phyloP scores from a whole-genome alignment of 2,797 vertebrate species.

The Bovichtus variegatus region DNA sequence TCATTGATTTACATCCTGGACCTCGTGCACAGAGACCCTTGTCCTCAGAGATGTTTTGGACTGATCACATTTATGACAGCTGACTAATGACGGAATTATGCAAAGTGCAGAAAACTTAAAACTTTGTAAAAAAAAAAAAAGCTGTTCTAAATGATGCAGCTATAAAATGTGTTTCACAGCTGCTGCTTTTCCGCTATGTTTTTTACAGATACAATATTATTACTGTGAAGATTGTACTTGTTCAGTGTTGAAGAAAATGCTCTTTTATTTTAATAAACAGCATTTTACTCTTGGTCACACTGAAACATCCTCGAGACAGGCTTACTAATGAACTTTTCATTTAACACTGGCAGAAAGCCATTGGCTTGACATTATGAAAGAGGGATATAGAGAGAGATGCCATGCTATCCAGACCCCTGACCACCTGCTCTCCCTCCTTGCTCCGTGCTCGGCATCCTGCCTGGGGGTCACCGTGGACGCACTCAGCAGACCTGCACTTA shows the following conservation, averaged over 20 bases:
- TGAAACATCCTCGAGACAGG: slow-evolving; percentile 40
- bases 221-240: background rate
- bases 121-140: background rate
- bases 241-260: background rate
- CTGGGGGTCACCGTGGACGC: slow-evolving; percentile 62
- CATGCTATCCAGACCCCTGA: slow-evolving; percentile 41
- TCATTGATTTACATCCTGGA: slow-evolving; percentile 62
- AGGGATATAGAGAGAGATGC: slow-evolving; percentile 18
- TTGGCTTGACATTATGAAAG: slow-evolving; percentile 63
- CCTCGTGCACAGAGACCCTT: slow-evolving; percentile 17
- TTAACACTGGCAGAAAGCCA: slow-evolving; percentile 69
- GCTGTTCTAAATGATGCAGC: slow-evolving; percentile 8
- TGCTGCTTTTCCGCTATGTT: slow-evolving; percentile 9
- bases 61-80: slow-evolving; percentile 39
- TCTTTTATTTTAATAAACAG: slow-evolving; percentile 21
- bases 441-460: slow-evolving; percentile 52
- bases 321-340: slow-evolving; percentile 45
- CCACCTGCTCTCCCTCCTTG: slow-evolving; percentile 75
- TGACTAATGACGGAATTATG: slow-evolving; percentile 36
- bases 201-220: background rate
- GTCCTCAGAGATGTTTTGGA: slow-evolving; percentile 39
- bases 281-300: slow-evolving; percentile 22
- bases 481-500: slow-evolving; percentile 49
- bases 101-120: slow-evolving; percentile 14
- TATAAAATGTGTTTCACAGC: slow-evolving; percentile 7